Conservation (phyloP, 2,797 vertebrate genomes). For the Scyliorhinus canicula region DNA sequence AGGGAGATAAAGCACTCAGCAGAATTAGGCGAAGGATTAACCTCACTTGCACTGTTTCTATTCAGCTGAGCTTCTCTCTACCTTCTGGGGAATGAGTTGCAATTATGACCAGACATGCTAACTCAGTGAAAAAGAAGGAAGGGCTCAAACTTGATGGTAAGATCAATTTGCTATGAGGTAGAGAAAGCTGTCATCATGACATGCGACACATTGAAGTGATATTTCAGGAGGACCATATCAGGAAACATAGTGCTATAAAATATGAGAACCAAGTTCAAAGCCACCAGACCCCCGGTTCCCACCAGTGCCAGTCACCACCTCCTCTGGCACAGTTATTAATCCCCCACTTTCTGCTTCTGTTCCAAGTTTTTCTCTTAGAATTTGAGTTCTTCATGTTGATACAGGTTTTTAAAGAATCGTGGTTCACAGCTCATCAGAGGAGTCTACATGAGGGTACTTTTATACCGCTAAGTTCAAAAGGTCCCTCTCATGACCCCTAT, state of each 20-base stretch:
- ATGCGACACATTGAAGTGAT: background rate
- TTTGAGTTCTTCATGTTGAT: too few species aligned
- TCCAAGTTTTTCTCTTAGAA: too few species aligned
- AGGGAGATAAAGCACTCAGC: background rate
- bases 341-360: too few species aligned
- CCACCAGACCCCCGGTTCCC: too few species aligned
- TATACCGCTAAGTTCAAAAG: too few species aligned
- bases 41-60: background rate
- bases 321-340: too few species aligned
- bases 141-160: background rate
- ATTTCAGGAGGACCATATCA: too few species aligned
- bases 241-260: background rate
- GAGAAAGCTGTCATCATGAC: background rate
- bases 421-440: too few species aligned
- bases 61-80: background rate
- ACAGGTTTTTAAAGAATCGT: too few species aligned
- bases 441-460: too few species aligned
- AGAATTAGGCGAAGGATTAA: background rate
- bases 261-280: background rate
- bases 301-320: too few species aligned
- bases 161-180: background rate
- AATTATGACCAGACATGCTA: background rate
- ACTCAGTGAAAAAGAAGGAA: background rate
- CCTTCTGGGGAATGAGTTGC: background rate
- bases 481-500: too few species aligned